A percentile compares a stretch with the other conserved stretches of the same genome.
phyloP scores from a whole-genome alignment of 2,113 vertebrate genomes.

The Ursus arctos region DNA sequence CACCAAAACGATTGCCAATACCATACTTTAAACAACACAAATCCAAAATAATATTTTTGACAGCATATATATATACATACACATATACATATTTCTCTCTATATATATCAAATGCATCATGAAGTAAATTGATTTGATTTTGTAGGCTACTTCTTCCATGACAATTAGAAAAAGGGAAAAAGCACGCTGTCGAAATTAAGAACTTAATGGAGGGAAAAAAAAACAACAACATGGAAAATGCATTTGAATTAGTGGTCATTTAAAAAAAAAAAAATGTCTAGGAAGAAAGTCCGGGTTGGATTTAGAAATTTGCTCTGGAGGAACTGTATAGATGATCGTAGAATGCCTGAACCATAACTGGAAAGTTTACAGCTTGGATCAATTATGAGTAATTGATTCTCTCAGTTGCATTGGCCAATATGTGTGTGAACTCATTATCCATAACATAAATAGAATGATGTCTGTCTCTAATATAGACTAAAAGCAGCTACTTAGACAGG shows the following conservation, averaged over 20 bases:
- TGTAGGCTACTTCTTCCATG: not conserved
- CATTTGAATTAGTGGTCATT: not conserved
- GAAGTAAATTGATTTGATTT: slow-evolving; percentile 15
- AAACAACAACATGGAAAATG: not conserved
- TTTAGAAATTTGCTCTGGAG: slow-evolving; percentile 38
- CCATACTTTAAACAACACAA: slow-evolving; percentile 27
- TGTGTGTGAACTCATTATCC: not conserved
- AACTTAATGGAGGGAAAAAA: not conserved
- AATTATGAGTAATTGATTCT: slow-evolving; percentile 38
- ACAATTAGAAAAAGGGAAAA: not conserved
- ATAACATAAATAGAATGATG: not conserved
- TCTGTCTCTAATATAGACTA: not conserved
- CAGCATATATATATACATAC: not conserved
- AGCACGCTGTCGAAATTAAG: not conserved
- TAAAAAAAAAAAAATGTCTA: not conserved
- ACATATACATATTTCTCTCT: no score
- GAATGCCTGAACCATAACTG: not conserved
- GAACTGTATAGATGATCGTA: not conserved
- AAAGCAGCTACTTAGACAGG: not conserved
- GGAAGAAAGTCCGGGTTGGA: not conserved
- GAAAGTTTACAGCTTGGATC: slow-evolving; percentile 32
- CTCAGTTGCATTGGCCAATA: not conserved
- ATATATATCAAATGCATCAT: not conserved
- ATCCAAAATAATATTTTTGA: slow-evolving; percentile 37
- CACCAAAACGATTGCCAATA: not conserved